Base-by-base conservation (phyloP, 1,140 invertebrate genomes). In the Druon quercuslanigerum region DNA sequence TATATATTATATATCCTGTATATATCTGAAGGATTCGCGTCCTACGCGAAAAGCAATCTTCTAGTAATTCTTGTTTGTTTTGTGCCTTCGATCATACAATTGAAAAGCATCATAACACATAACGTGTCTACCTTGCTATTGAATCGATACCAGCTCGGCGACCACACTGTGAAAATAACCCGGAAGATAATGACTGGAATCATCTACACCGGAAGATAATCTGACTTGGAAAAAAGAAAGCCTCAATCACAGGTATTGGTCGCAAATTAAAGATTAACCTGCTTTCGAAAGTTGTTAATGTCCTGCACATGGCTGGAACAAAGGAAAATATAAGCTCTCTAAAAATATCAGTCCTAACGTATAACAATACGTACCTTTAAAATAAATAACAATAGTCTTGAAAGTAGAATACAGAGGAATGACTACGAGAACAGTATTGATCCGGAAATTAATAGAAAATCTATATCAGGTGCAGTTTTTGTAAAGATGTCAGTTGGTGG, bases 61-160 rank as follows among this genome's bases (percentile, higher is more conserved):
- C 3, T 14, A 70, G 73, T 79, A 77, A 77, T 79, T 79, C 74
- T 76, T 81, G 80, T 81, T 81, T 81, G 80, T 79, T 81, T 81
- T 81, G 72, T 77, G 76, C 57, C 72, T 14, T 46, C 60, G 46
- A 79, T 71, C 70, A 51, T 57, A 52, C 75, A 71, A 80, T 75
- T 78, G 79, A 77, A 80, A 77, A 77, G 9, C 51, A 54, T 19
- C 52, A 54, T 54, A 54, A 66, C 60, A 66, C 25, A 33, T 66
- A 40, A 66, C 25, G 12, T 16, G 60, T 66, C 13, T 66, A 66
- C 13, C 60, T 66, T 66, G 60, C 60, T 66, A 66, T 66, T 66
- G 60, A 66, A 40, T 25, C 33, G 33, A 60, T 25, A 60, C 57
- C 57, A n/a, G 60, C 46, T 66, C 46, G 25, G 13, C 60, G 60